Evolutionary conservation across 2,888 invertebrate genomes (phyloP).

Genomic region (Meghimatium bilineatum): DNA sequence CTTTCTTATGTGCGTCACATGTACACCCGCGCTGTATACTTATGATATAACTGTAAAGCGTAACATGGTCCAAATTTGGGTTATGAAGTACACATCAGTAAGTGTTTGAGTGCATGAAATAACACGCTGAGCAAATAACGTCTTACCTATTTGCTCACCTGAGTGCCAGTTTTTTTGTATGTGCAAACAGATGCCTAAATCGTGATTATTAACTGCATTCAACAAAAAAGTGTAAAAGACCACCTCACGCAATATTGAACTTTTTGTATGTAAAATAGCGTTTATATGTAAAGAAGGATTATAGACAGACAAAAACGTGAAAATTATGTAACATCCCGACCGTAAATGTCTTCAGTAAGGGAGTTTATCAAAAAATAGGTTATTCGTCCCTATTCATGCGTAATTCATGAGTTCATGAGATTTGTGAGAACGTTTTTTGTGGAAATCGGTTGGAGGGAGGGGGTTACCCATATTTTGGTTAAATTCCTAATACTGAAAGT

Average conservation of each 20-base stretch:
- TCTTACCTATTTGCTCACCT: constrained; percentile 1
- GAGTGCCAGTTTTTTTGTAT: neutral
- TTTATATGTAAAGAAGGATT: neutral
- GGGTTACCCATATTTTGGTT: too few relatives aligned
- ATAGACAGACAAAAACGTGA: too few relatives aligned
- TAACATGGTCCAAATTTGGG: neutral
- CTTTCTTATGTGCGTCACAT: neutral
- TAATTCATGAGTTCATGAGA: too few relatives aligned
- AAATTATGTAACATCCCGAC: too few relatives aligned
- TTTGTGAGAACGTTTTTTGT: too few relatives aligned
- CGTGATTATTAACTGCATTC: neutral
- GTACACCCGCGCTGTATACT: neutral
- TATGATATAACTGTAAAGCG: neutral
- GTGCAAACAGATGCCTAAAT: too few relatives aligned
- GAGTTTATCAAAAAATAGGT: too few relatives aligned
- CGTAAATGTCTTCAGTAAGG: too few relatives aligned
- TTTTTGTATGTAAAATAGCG: neutral
- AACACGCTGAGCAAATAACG: constrained; percentile 1
- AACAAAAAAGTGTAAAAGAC: neutral
- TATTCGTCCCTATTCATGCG: too few relatives aligned
- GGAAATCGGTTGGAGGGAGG: too few relatives aligned
- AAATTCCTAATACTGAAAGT: too few relatives aligned
- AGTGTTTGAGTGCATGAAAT: constrained; percentile 2
- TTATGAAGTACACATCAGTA: neutral
- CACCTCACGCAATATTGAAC: neutral